phyloP scores from a whole-genome alignment of 2,113 vertebrate genomes.

The Campylomormyrus numenius region DNA sequence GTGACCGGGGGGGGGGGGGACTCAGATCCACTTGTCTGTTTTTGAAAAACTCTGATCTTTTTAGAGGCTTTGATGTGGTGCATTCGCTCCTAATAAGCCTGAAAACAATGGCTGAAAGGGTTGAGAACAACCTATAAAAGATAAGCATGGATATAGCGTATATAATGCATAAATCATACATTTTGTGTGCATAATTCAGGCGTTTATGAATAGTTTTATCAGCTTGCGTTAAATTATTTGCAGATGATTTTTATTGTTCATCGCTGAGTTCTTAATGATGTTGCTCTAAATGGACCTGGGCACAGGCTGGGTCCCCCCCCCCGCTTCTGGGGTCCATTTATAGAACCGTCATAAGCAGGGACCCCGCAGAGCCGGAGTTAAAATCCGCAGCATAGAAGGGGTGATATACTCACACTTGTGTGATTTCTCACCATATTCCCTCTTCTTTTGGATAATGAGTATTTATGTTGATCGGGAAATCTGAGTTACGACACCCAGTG shows the following conservation, averaged over 20 bases:
- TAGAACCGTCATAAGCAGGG: neutral
- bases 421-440: neutral
- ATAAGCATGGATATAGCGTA: neutral
- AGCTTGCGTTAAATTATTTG: neutral
- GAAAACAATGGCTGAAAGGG: neutral
- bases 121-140: neutral
- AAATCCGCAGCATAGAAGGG: neutral
- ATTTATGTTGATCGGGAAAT: neutral
- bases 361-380: neutral
- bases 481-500: neutral
- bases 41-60: neutral
- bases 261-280: neutral
- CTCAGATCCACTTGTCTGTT: neutral
- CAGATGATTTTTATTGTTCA: neutral
- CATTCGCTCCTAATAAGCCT: neutral
- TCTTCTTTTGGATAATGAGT: neutral
- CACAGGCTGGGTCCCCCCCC: neutral
- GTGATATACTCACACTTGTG: neutral
- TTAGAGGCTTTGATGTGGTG: neutral
- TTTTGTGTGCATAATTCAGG: neutral
- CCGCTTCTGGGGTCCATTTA: neutral
- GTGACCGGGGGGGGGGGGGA: too few species aligned
- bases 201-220: neutral
- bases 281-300: neutral
- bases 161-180: neutral